Evolutionary conservation across 2,113 vertebrate species (phyloP).

Genomic region (Eudorcas thomsonii): DNA sequence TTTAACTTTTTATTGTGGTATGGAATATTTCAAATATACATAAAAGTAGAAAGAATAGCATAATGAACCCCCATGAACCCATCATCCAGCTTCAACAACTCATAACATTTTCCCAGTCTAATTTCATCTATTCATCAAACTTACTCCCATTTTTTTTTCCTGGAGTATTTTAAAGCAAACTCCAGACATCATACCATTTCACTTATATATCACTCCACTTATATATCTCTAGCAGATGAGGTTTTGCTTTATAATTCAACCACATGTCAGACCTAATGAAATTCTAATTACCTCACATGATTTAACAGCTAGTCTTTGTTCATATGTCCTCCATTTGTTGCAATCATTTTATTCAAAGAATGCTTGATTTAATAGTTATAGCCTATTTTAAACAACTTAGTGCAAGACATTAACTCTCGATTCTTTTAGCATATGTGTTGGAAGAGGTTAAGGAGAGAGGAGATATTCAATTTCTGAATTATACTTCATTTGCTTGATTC

Average conservation of each 20-base stretch:
- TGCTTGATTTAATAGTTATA: background rate
- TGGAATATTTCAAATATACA: slow-evolving; percentile 46
- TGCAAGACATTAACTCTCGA: background rate
- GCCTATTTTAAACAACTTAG: slow-evolving; percentile 31
- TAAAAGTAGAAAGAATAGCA: slow-evolving; percentile 27
- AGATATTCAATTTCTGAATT: slow-evolving; percentile 26
- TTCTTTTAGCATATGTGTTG: slow-evolving; percentile 28
- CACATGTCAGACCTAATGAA: slow-evolving; percentile 6
- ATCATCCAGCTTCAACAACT: background rate
- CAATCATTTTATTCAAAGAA: slow-evolving; percentile 20
- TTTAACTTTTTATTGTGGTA: slow-evolving; percentile 41
- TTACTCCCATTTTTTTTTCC: background rate
- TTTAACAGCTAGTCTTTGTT: slow-evolving; percentile 28
- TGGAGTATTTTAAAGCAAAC: slow-evolving; percentile 34
- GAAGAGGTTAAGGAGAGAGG: background rate
- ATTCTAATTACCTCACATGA: slow-evolving; percentile 41
- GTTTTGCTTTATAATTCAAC: slow-evolving; percentile 27
- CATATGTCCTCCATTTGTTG: background rate
- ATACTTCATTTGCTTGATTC: background rate
- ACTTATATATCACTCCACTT: background rate
- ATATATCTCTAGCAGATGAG: slow-evolving; percentile 32
- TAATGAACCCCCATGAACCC: background rate
- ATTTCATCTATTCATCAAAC: background rate
- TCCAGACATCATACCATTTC: background rate
- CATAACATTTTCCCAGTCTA: background rate